These are phyloP conservation scores for Pinna nobilis DNA, from an alignment of 1,140 invertebrate species.

Conservation along the genomic window DNA sequence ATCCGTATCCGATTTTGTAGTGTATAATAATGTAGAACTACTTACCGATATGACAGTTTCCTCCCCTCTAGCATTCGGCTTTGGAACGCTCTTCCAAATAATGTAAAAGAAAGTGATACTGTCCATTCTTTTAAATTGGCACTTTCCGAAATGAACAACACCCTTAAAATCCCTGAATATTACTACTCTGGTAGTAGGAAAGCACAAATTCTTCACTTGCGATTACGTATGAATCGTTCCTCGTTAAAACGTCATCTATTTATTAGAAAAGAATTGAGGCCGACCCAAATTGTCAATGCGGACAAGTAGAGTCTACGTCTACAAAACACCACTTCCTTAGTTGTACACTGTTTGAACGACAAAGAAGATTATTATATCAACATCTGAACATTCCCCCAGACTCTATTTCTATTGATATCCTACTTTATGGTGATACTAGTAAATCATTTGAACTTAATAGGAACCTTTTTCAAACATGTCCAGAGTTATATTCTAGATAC, in stretches of 20 bases:
- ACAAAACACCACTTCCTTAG: not conserved
- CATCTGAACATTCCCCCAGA: not conserved
- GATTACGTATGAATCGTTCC: not conserved
- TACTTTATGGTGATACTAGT: not conserved
- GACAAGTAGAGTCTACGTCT: not conserved
- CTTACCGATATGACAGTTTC: not conserved
- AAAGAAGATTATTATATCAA: no score
- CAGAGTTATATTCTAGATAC: no score
- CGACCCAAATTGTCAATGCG: not conserved
- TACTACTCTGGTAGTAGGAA: not conserved
- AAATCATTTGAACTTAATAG: conserved; percentile 1
- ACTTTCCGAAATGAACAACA: no score
- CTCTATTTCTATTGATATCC: not conserved
- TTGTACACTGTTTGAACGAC: no score
- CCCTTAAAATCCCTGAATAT: not conserved
- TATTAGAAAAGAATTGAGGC: not conserved
- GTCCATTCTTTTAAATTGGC: not conserved
- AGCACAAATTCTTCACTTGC: not conserved
- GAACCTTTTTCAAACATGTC: no score
- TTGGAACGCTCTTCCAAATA: not conserved
- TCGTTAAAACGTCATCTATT: not conserved
- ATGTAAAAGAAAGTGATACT: no score
- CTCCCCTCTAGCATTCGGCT: not conserved
- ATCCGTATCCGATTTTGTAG: no score
- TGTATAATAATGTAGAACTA: not conserved